phyloP scores from a whole-genome alignment of 2,888 invertebrate genomes.

The Pseudolycoriella hygida region DNA sequence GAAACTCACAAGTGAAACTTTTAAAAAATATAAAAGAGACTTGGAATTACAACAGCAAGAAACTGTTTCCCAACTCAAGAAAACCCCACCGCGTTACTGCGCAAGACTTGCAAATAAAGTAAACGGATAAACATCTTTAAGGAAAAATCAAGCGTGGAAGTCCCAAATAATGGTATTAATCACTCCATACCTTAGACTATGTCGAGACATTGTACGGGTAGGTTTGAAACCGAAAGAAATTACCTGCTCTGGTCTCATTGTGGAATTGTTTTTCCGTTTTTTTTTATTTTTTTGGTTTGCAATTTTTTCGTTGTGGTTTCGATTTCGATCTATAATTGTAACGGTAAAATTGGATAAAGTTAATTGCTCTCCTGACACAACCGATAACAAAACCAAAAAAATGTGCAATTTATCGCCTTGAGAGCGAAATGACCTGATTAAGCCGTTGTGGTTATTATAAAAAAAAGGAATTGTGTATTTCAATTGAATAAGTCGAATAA shows the following conservation, averaged over 20 bases:
- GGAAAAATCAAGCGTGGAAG: neutral
- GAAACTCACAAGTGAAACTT: no score
- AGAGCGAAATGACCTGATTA: no score
- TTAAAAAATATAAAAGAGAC: neutral
- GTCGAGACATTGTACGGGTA: neutral
- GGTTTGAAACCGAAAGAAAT: neutral
- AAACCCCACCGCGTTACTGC: neutral
- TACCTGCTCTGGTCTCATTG: neutral
- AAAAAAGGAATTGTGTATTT: no score
- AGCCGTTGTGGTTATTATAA: no score
- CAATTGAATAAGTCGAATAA: no score
- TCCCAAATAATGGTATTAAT: neutral
- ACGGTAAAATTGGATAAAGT: neutral
- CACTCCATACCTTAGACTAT: neutral
- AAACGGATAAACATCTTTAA: neutral
- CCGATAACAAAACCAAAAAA: no score
- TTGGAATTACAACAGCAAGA: neutral
- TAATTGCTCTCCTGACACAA: no score
- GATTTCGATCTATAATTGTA: neutral
- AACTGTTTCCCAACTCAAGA: neutral
- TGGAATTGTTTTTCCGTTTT: neutral
- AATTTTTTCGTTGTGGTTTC: neutral
- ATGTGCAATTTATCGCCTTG: no score
- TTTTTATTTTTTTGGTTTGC: neutral
- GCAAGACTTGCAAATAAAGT: neutral